Evolutionary conservation across 2,797 vertebrate genomes (phyloP), one percentile per base, ranked within the genome.

Genomic region (Novumbra hubbsi): DNA sequence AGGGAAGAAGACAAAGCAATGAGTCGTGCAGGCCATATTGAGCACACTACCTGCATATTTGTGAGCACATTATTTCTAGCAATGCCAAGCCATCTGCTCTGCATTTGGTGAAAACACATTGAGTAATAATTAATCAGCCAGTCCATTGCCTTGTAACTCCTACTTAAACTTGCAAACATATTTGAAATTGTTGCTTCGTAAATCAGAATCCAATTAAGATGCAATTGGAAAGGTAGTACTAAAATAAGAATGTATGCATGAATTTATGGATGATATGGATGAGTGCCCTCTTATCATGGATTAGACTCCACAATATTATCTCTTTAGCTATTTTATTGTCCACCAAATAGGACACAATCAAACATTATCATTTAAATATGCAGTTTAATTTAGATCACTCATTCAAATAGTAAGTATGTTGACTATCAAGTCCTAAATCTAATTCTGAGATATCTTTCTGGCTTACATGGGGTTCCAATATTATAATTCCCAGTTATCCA

Each of bases 41-140:
- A 83, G 81, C 71, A 81, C 27, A 50, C 81, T 85, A 86, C 84
- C 85, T 90, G 86, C 85, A 88, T 86, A 84, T 89, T 87, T 87
- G 84, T 84, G 73, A 77, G 80, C 73, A 38, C 83, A 88, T 88
- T 91, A 81, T 88, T 90, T 89, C 87, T 66, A 80, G 79, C 72
- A 48, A 60, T 81, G 85, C 83, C 88, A 84, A 82, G 83, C 86
- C 90, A 92, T 92, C 91, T 92, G 90, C 84, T 88, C 80, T 64
- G 84, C 79, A 90, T 90, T 90, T 91, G 87, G 83, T 81, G 81
- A 84, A 84, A 79, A 85, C 62, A 55, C 72, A 80, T 67, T 70
- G 75, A 88, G 78, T 75, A 78, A 82, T 80, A 83, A 90, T 88
- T 89, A 89, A 89, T 92, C 83, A 84, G 85, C 87, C 82, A 84